phyloP scores from a whole-genome alignment of 2,888 invertebrate genomes.

The Eulithis prunata region DNA sequence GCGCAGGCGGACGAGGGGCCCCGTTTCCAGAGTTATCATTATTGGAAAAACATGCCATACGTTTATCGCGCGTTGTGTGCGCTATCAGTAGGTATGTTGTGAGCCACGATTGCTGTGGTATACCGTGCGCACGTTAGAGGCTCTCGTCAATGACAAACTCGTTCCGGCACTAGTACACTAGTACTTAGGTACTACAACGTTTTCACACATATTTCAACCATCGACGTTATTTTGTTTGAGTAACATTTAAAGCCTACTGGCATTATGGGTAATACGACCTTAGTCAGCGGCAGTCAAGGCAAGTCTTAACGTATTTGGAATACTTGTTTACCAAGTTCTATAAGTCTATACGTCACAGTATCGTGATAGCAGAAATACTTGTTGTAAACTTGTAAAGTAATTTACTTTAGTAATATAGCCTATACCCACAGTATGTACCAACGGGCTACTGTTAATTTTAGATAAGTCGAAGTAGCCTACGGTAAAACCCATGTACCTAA shows the following conservation, averaged over 20 bases:
- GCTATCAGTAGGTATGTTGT: constrained; percentile 66
- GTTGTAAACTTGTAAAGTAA: too few species aligned
- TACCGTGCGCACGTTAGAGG: constrained; percentile 41
- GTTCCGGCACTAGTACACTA: constrained; percentile 36
- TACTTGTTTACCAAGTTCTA: constrained; percentile 31
- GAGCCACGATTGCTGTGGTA: constrained; percentile 43
- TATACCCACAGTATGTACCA: too few species aligned
- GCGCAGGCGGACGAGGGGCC: constrained; percentile 50
- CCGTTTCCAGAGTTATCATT: constrained; percentile 68
- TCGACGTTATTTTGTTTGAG: constrained; percentile 35
- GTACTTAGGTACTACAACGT: constrained; percentile 25
- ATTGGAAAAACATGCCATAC: constrained; percentile 75
- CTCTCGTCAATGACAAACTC: constrained; percentile 46
- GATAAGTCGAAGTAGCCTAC: too few species aligned
- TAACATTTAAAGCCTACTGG: constrained; percentile 31
- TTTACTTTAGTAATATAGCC: too few species aligned
- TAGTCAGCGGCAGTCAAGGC: constrained; percentile 30
- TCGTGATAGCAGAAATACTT: not conserved
- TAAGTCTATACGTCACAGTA: constrained; percentile 17
- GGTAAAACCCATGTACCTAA: too few species aligned
- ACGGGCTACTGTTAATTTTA: too few species aligned
- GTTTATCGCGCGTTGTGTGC: constrained; percentile 70
- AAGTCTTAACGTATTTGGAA: constrained; percentile 33
- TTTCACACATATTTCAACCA: constrained; percentile 36
- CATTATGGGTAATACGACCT: constrained; percentile 42